Percentiles rank a stretch among this genome's conserved stretches.
phyloP scores from a whole-genome alignment of 2,888 invertebrate genomes.

The Tanaodytes sp. region DNA sequence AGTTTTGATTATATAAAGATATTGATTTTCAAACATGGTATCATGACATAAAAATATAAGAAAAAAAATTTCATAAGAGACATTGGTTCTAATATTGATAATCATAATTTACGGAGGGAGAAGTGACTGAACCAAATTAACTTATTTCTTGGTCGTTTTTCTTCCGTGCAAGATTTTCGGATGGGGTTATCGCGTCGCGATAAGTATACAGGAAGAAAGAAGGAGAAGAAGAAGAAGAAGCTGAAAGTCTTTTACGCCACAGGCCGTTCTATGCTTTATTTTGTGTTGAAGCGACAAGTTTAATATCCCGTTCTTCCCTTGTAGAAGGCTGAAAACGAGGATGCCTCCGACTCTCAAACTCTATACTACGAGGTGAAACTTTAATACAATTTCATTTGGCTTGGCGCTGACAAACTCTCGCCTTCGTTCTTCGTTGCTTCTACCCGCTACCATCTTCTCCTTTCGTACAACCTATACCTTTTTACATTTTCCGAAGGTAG shows the following conservation, averaged over 20 bases:
- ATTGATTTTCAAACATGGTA: too few species aligned
- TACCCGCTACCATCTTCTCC: conserved; percentile 40
- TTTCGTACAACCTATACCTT: too few species aligned
- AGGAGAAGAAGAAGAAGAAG: conserved; percentile 36
- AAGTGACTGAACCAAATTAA: neutral
- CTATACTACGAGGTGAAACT: conserved; percentile 68
- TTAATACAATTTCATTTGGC: conserved; percentile 73
- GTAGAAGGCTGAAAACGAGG: conserved; percentile 39
- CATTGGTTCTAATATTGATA: too few species aligned
- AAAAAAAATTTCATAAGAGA: too few species aligned
- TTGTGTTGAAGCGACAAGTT: conserved; percentile 72
- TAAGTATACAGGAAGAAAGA: conserved; percentile 23
- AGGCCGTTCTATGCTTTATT: conserved; percentile 65
- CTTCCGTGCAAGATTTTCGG: conserved; percentile 18
- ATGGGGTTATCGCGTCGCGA: conserved; percentile 35
- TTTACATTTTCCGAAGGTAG: too few species aligned
- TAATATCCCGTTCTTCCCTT: conserved; percentile 64
- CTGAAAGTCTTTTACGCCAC: conserved; percentile 54
- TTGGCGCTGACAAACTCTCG: conserved; percentile 71
- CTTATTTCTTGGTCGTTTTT: neutral
- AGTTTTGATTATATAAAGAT: too few species aligned
- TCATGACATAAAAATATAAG: too few species aligned
- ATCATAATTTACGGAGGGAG: too few species aligned
- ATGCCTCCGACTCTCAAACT: conserved; percentile 52
- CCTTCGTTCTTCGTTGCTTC: conserved; percentile 55